A percentile compares a stretch with the other conserved stretches of the same genome.
Evolutionary conservation across 2,797 vertebrate genomes (phyloP).

Genomic region (Cossypha dichroa): DNA sequence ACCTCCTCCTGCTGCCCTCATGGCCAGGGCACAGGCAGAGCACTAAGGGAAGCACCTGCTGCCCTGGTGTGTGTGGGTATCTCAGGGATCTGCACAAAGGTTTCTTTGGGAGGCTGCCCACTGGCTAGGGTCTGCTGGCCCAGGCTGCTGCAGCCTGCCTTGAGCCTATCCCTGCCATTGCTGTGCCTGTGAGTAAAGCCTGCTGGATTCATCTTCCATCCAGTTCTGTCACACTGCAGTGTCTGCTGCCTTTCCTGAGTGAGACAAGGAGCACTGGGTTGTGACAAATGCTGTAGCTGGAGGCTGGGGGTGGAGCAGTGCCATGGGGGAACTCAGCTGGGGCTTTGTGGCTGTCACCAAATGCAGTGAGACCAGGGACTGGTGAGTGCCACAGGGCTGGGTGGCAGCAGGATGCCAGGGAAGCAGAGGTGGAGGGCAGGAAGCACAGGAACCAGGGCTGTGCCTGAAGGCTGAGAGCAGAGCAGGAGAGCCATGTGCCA

Average conservation of each 20-base stretch:
- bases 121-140: fast-evolving
- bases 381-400: background rate
- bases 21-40: background rate
- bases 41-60: background rate
- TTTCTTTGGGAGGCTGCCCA: background rate
- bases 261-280: background rate
- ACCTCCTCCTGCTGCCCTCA: background rate
- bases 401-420: background rate
- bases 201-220: background rate
- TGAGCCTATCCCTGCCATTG: background rate
- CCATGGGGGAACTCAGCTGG: background rate
- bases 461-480: slow-evolving; percentile 18
- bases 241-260: background rate
- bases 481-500: slow-evolving; percentile 25
- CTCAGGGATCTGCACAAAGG: background rate
- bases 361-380: background rate
- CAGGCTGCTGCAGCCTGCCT: background rate
- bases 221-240: background rate
- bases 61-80: fast-evolving
- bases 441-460: slow-evolving; percentile 28
- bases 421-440: background rate
- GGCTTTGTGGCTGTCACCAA: background rate
- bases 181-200: background rate
- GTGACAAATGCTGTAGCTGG: background rate
- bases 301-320: background rate